Evolutionary conservation across 2,888 invertebrate genomes (phyloP).

Genomic region (Calameuta filiformis): DNA sequence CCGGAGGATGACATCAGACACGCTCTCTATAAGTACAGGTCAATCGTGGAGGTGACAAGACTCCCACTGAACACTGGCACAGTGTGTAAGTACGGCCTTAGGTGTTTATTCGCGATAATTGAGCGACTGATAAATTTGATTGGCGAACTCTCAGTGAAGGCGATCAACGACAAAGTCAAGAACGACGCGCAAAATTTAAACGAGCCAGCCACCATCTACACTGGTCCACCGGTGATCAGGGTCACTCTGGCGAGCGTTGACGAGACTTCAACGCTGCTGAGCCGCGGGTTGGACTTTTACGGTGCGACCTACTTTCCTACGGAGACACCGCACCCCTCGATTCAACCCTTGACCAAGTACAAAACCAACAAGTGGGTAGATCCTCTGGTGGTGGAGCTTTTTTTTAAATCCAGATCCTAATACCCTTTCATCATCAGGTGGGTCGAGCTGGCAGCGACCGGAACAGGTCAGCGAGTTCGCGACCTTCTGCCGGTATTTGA

Average conservation of each 20-base stretch:
- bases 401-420: too few species aligned
- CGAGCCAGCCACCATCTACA: slow-evolving; percentile 62
- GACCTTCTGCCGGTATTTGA: slow-evolving; percentile 86
- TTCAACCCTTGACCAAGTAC: slow-evolving; percentile 60
- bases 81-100: slow-evolving; percentile 49
- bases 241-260: slow-evolving; percentile 66
- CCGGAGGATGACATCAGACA: slow-evolving; percentile 88
- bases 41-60: slow-evolving; percentile 83
- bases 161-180: slow-evolving; percentile 60
- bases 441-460: slow-evolving; percentile 75
- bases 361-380: slow-evolving; percentile 61
- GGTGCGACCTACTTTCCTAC: slow-evolving; percentile 90
- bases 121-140: not conserved
- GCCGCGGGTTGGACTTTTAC: slow-evolving; percentile 88
- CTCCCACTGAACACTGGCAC: slow-evolving; percentile 68
- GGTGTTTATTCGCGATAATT: slow-evolving; percentile 17
- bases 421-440: slow-evolving; percentile 67
- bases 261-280: slow-evolving; percentile 73
- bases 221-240: slow-evolving; percentile 63
- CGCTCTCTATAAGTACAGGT: slow-evolving; percentile 82
- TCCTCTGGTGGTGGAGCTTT: not conserved
- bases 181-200: slow-evolving; percentile 57
- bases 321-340: slow-evolving; percentile 77
- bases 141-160: slow-evolving; percentile 43
- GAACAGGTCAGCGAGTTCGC: slow-evolving; percentile 72